Base-by-base conservation (phyloP, 2,888 invertebrate species). In the Lacanobia wlatinum region DNA sequence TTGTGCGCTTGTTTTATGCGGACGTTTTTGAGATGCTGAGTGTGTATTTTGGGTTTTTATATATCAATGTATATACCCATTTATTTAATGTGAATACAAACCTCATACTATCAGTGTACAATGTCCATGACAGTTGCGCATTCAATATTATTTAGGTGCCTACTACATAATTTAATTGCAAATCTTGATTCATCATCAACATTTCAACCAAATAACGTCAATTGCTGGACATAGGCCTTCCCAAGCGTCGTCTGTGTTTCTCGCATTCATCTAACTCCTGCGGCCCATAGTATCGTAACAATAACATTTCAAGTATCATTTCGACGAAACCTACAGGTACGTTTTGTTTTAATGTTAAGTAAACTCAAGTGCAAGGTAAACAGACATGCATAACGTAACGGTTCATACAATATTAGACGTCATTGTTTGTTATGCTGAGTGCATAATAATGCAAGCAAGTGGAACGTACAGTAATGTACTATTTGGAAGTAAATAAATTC, bases 361-460 rank as follows among this genome's bases (percentile, higher is more conserved):
- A 50, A 59, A 50, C 40, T 43, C 55, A 43, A 74, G n/a, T 56
- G 55, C 34, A 74, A 60, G n/a, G 40, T 43, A 50, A 48, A 43
- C 55, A 46, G 28, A 7, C 23, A 46, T 23, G 55, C 70, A 60
- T 18, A 46, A 46, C 12, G 12, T 58, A 79, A 79, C 61, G 61
- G 75, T 73, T 40, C 38, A 28, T 38, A 28, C 18, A 79, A 46
- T 52, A 38, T 73, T 61, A 50, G 43, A 74, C 56, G 46, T 40
- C 38, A 62, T 46, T 73, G 73, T 75, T 58, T 2, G 50, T 62
- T 43, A 58, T 52, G 73, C 56, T 40, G 38, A 18, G 50, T 79
- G 73, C 80, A 79, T 79, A 56, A 79, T 75, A 73, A 79, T 73
- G 61, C 80, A 79, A 12, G 6, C 50, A 62, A 58, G 50, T 79